Base-by-base conservation (phyloP, 2,888 invertebrate species). In the Mayetiola destructor region DNA sequence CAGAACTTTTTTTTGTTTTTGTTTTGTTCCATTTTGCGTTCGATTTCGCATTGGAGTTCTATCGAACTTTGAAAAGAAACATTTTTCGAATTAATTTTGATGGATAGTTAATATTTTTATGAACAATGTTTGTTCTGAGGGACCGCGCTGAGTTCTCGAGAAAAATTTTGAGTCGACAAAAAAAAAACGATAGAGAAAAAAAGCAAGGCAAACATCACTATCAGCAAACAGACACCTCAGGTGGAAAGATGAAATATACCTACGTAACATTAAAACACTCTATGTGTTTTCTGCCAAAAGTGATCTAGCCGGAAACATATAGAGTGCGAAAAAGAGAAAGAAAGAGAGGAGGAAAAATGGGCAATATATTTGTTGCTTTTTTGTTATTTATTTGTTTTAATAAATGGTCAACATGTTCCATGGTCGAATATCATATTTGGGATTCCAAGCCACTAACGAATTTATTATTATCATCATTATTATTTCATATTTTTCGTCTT, bases 61-160 rank as follows among this genome's bases (percentile, higher is more conserved):
- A 9, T 27, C 32, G 32, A 12, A 9, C 16, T 27, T 23, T 42
- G 2, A n/a, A n/a, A n/a, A n/a, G n/a, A n/a, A n/a, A n/a, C n/a
- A n/a, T n/a, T n/a, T 39, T 39, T 16, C 20, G 39, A 8, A 32
- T 32, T 32, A 32, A 9, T 6, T 48, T 27, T 48, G 48, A 48
- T 48, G 48, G 48, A 48, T 48, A 48, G 48, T 48, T 48, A 48
- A 48, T 48, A 48, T 48, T 48, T 48, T 48, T 48, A 48, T 48
- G 48, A 48, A 48, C 20, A 48, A 16, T 48, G 48, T 48, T 48
- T 48, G 27, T 12, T 48, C 48, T n/a, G n/a, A n/a, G n/a, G n/a
- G n/a, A n/a, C n/a, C n/a, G n/a, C n/a, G n/a, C n/a, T n/a, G n/a
- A n/a, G n/a, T n/a, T n/a, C n/a, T n/a, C n/a, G n/a, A n/a, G n/a